Conservation (phyloP, 2,797 vertebrate species). For the Gobionotothen gibberifrons region DNA sequence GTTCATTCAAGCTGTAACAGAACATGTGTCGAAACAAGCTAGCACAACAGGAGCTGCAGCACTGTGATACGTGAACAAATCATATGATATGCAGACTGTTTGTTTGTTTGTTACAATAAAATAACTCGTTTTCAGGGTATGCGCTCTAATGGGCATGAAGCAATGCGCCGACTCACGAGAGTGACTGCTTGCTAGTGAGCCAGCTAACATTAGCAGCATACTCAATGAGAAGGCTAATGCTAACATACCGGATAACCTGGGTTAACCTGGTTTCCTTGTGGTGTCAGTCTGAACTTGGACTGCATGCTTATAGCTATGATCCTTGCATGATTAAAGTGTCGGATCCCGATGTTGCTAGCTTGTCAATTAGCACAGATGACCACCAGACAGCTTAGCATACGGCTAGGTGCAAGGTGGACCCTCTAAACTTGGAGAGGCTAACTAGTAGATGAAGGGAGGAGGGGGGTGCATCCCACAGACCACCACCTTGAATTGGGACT, state of each 20-base stretch:
- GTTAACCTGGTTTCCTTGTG: constrained; percentile 8
- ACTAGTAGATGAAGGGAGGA: constrained; percentile 15
- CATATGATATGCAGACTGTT: background rate
- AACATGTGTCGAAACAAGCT: constrained; percentile 73
- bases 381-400: background rate
- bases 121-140: background rate
- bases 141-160: background rate
- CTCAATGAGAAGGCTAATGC: constrained; percentile 35
- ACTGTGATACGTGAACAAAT: background rate
- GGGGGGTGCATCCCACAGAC: constrained; percentile 12
- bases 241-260: constrained; percentile 54
- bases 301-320: background rate
- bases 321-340: too few species aligned
- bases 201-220: background rate
- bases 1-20: constrained; percentile 69
- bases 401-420: constrained; percentile 14
- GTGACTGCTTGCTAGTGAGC: constrained; percentile 4
- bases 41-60: background rate
- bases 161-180: background rate
- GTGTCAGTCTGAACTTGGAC: background rate
- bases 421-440: constrained; percentile 19
- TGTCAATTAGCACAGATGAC: background rate
- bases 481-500: constrained; percentile 21
- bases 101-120: background rate
- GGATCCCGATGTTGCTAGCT: background rate